Evolutionary conservation across 2,888 invertebrate genomes (phyloP).

Genomic region (Mythimna lalbum): DNA sequence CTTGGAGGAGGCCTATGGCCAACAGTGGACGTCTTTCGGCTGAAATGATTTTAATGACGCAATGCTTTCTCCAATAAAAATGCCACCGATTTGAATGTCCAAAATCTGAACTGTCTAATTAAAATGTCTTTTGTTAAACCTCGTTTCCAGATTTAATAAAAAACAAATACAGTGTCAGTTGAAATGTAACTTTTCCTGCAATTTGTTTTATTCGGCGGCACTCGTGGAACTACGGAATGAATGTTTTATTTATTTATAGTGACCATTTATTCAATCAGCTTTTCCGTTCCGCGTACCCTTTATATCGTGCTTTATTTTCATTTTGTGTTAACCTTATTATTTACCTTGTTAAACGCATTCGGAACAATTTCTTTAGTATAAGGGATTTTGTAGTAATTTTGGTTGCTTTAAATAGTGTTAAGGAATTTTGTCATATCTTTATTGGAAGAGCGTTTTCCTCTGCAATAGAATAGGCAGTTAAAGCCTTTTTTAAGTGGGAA

Average conservation of each 20-base stretch:
- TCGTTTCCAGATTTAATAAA: not conserved
- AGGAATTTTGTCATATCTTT: not conserved
- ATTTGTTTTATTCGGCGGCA: not conserved
- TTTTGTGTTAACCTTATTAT: constrained; percentile 38
- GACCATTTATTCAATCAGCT: constrained; percentile 58
- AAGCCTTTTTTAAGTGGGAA: too few relatives aligned
- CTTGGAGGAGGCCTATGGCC: too few relatives aligned
- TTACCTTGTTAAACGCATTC: constrained; percentile 14
- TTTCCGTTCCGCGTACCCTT: constrained; percentile 32
- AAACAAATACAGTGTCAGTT: not conserved
- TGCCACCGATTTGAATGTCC: too few relatives aligned
- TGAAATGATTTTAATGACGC: too few relatives aligned
- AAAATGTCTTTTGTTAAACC: too few relatives aligned
- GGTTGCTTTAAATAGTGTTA: not conserved
- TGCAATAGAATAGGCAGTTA: not conserved
- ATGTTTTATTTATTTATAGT: constrained; percentile 53
- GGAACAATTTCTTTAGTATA: not conserved
- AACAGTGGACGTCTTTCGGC: too few relatives aligned
- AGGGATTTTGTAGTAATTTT: not conserved
- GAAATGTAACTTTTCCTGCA: not conserved
- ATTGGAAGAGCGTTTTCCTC: not conserved
- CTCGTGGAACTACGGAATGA: constrained; percentile 22
- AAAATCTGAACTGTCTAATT: too few relatives aligned
- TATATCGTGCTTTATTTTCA: constrained; percentile 19
- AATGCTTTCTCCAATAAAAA: too few relatives aligned